Evolutionary conservation across 1,140 invertebrate genomes (phyloP), one percentile per base, ranked within the genome.

Genomic region (Melitaea cinxia): DNA sequence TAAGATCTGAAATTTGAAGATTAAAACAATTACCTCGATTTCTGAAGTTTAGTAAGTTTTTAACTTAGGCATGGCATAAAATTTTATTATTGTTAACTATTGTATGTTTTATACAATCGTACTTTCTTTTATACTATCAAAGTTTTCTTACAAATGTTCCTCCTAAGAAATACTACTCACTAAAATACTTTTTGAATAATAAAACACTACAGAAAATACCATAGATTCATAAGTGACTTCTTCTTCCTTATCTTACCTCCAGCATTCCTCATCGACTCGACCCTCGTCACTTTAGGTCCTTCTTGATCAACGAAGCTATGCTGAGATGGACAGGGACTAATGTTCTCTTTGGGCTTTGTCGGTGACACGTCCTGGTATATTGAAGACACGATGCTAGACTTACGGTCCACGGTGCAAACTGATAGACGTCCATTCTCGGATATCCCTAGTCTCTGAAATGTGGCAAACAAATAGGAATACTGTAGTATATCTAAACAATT

Each of bases 331-430:
- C 84, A 87, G 9, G 80, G 89, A 63, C 92, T 92, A 60, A 92
- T 91, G 57, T 90, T 92, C 37, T 91, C 86, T 47, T 76, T 77
- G 0, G 74, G 83, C 3, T 78, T 86, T 0, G 92, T 92, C 4
- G 92, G 92, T 0, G 92, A 92, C 2, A 91, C 77, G 45, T 92
- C 92, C 15, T 83, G 80, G 47, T 88, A 88, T 14, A 87, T 66
- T 0, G 84, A 84, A 1, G 91, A 91, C 0, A 89, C 82, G 26
- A 91, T 85, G 67, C 88, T 89, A 2, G 78, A 76, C 65, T 86
- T 84, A 4, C 88, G 60, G 50, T 91, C 92, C 33, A 91, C 91
- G 1, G 82, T 88, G 24, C 83, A 85, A 0, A 91, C 88, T 0
- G 92, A 91, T 0, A 91, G 78, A 17, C 91, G 86, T 9, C 88